These are phyloP conservation scores for Neuroterus valhalla DNA, from an alignment of 1,140 invertebrate genomes.

Conservation along the genomic window DNA sequence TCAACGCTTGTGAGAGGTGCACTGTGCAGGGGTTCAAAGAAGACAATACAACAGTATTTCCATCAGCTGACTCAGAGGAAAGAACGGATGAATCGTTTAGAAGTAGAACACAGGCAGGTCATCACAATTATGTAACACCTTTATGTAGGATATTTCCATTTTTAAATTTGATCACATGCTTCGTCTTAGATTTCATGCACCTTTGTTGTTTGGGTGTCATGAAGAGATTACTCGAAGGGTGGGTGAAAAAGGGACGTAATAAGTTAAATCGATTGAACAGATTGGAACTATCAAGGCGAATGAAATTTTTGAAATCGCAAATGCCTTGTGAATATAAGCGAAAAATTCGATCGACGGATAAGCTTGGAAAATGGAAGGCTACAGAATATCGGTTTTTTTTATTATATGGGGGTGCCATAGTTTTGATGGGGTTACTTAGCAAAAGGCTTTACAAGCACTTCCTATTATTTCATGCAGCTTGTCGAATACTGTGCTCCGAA, in stretches of 20 bases:
- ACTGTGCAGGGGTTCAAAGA: background rate
- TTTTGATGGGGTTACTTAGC: slow-evolving; percentile 29
- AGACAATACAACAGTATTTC: slow-evolving; percentile 15
- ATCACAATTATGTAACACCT: slow-evolving; percentile 18
- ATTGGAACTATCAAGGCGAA: slow-evolving; percentile 18
- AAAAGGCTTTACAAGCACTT: slow-evolving; percentile 36
- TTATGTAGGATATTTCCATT: slow-evolving; percentile 14
- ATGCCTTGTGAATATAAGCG: slow-evolving; percentile 38
- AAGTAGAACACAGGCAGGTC: slow-evolving; percentile 16
- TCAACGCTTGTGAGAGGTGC: slow-evolving; percentile 26
- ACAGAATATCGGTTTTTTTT: slow-evolving; percentile 41
- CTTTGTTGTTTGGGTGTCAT: slow-evolving; percentile 27
- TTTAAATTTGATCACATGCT: slow-evolving; percentile 13
- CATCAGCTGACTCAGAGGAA: background rate
- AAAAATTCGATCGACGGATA: slow-evolving; percentile 14
- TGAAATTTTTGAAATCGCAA: slow-evolving; percentile 31
- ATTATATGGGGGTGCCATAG: slow-evolving; percentile 37
- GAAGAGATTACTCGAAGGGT: slow-evolving; percentile 23
- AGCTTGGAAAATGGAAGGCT: slow-evolving; percentile 34
- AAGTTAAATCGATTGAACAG: slow-evolving; percentile 17
- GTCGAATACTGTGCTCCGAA: slow-evolving; percentile 26
- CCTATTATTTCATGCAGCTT: slow-evolving; percentile 35
- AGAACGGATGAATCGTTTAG: slow-evolving; percentile 34
- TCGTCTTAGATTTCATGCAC: slow-evolving; percentile 35
- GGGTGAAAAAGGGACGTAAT: background rate